phyloP scores from a whole-genome alignment of 30 jellyfish, hydroid and myxozoan species.

The Turritopsis dohrnii region DNA sequence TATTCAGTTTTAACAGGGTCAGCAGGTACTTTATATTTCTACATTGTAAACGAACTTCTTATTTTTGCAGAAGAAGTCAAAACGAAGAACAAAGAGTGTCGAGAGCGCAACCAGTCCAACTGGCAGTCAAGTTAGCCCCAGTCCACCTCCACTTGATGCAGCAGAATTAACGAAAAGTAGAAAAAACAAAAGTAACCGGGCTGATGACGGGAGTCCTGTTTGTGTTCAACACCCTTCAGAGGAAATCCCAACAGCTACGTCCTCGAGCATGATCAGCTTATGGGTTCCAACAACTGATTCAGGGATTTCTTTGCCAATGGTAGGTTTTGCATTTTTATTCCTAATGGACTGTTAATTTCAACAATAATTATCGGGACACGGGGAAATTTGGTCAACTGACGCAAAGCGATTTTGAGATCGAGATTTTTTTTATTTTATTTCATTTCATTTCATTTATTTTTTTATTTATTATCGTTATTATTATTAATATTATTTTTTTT shows the following conservation, averaged over 20 bases:
- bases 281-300: slow-evolving; percentile 69
- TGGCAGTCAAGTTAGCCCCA: slow-evolving; percentile 21
- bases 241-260: slow-evolving; percentile 53
- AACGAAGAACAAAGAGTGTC: slow-evolving; percentile 1
- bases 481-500: too few species aligned
- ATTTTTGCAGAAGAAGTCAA: slow-evolving; percentile 3
- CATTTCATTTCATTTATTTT: too few species aligned
- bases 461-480: too few species aligned
- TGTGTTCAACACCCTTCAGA: slow-evolving; percentile 75
- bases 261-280: slow-evolving; percentile 69
- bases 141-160: slow-evolving; percentile 12
- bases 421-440: too few species aligned
- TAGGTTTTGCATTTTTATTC: too few species aligned
- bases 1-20: too few species aligned
- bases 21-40: neutral
- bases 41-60: too few species aligned
- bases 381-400: too few species aligned
- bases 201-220: slow-evolving; percentile 32
- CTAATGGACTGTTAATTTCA: too few species aligned
- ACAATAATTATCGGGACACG: too few species aligned
- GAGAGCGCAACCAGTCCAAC: slow-evolving; percentile 34
- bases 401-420: too few species aligned
- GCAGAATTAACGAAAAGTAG: slow-evolving; percentile 6
- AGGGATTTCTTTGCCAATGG: slow-evolving; percentile 48
- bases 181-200: neutral